Conservation (phyloP, 2,888 invertebrate species). For the Campoplex capitator region DNA sequence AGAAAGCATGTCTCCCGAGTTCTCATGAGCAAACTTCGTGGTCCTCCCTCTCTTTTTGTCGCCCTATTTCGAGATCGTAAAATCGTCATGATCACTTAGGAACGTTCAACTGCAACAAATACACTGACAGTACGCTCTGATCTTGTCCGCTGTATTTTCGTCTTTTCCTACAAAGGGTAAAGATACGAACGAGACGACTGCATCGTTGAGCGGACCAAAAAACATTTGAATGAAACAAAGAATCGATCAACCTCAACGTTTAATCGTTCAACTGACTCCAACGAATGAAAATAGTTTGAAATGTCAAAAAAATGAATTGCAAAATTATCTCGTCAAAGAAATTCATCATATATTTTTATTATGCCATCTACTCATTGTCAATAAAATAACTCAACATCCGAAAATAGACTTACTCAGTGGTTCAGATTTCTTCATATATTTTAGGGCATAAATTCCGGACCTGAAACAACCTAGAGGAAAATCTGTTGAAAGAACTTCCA, state of each 20-base stretch:
- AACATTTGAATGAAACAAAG: constrained; percentile 26
- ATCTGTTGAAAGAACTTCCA: neutral
- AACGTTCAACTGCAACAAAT: constrained; percentile 48
- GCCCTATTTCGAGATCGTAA: constrained; percentile 63
- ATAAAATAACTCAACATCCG: neutral
- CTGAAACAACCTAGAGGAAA: neutral
- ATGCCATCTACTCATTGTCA: neutral
- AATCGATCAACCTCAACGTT: constrained; percentile 48
- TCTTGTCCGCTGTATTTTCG: constrained; percentile 45
- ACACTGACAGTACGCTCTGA: constrained; percentile 39
- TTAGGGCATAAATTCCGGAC: neutral
- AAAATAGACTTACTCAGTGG: neutral
- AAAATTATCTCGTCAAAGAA: too few relatives aligned
- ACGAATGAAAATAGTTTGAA: neutral
- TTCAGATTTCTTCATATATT: neutral
- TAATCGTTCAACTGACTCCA: constrained; percentile 48
- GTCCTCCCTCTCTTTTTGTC: neutral
- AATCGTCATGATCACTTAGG: constrained; percentile 67
- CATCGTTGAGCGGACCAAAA: constrained; percentile 26
- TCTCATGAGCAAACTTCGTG: constrained; percentile 63
- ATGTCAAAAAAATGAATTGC: neutral
- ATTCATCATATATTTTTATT: neutral
- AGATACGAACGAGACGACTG: constrained; percentile 20
- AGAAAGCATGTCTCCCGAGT: constrained; percentile 48
- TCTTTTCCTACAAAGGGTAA: constrained; percentile 26